Base-by-base conservation (phyloP, 2,888 invertebrate genomes). In the Capitulum mitella region DNA sequence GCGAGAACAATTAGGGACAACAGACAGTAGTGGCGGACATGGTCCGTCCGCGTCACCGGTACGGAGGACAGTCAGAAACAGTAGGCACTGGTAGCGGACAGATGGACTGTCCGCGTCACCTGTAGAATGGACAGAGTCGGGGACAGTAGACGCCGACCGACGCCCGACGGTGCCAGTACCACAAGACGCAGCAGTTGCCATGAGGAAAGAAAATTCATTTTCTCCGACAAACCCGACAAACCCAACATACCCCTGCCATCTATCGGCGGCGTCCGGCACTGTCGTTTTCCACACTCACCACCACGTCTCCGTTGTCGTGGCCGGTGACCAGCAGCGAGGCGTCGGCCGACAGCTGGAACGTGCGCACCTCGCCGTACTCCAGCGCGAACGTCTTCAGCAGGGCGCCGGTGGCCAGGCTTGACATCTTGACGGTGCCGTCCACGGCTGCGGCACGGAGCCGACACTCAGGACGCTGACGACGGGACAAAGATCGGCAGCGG, bases 291-390 rank as follows among this genome's bases (percentile, higher is more conserved):
- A 3, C 22, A 40, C 43, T 46, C 43, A 75, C 75, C 75, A 75
- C 43, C 75, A 75, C 43, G 40, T 29, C 19, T 8, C 75, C 75
- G 43, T 75, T 26, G 75, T 75, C 75, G 29, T 75, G 75, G 43
- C 75, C 75, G 75, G 75, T 75, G 43, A 75, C 75, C 12, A 75
- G 75, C n/a, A 75, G n/a, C 26, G 40, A 10, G 43, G 0, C 10
- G 16, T 46, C 75, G 29, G n/a, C 75, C 0, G 75, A 75, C 10
- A 75, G 75, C 43, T 29, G 75, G 46, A 75, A 46, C 46, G 75
- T 46, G n/a, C 75, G 75, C 43, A 75, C 75, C 1, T 43, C 46
- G 2, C 75, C 75, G 29, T 46, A 19, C 5, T 46, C 46, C 29
- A 75, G 75, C 8, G 5, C 16, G 75, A 75, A 75, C n/a, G 46